These are phyloP conservation scores for Mythimna pallens DNA, from an alignment of 2,888 invertebrate species.

Conservation along the genomic window DNA sequence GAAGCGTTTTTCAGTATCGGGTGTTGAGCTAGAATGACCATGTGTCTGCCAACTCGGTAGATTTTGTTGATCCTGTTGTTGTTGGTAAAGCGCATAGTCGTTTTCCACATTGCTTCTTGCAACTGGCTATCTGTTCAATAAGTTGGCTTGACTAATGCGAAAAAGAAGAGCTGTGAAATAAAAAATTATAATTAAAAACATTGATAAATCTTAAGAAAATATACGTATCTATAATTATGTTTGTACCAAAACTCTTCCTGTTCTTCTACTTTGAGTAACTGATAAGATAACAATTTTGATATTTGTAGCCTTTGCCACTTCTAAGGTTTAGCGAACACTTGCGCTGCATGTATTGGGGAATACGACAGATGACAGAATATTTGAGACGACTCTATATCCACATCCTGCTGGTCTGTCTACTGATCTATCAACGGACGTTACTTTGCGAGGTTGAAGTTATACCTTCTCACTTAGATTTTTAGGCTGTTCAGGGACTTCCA, in stretches of 20 bases:
- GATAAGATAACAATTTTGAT: not conserved
- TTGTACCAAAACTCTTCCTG: not conserved
- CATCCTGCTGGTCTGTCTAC: not conserved
- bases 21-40: not conserved
- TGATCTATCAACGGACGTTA: not conserved
- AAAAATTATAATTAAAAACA: not conserved
- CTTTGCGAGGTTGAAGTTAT: not conserved
- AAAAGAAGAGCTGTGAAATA: constrained; percentile 32
- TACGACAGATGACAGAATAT: not conserved
- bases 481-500: not conserved
- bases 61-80: constrained; percentile 4
- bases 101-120: constrained; percentile 23
- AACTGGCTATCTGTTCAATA: constrained; percentile 30
- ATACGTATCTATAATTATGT: not conserved
- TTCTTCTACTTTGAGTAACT: not conserved
- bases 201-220: too few relatives aligned
- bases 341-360: not conserved
- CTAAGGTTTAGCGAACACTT: not conserved
- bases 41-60: not conserved
- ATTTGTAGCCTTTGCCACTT: not conserved
- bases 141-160: constrained; percentile 29
- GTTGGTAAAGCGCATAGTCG: constrained; percentile 1
- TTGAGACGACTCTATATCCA: not conserved
- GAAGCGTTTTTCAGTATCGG: constrained; percentile 27
- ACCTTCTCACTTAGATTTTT: not conserved